These are phyloP conservation scores for Lagorchestes hirsutus DNA, from an alignment of 2,797 vertebrate species.

Conservation along the genomic window DNA sequence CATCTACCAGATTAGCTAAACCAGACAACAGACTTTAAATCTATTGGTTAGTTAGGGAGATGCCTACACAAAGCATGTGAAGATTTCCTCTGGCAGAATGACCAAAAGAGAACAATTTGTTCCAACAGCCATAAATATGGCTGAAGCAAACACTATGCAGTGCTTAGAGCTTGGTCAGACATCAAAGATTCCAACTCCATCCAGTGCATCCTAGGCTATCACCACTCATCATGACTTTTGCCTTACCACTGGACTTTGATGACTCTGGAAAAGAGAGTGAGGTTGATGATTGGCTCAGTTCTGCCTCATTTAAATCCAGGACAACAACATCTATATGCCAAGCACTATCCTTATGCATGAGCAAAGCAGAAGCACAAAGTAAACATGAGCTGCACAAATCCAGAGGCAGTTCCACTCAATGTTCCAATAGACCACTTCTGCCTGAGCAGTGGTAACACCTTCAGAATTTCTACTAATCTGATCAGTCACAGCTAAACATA, in stretches of 20 bases:
- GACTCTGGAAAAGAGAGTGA: neutral
- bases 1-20: neutral
- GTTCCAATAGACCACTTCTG: neutral
- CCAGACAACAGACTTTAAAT: neutral
- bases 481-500: neutral
- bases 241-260: neutral
- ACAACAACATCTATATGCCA: neutral
- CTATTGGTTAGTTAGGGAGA: neutral
- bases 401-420: neutral
- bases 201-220: neutral
- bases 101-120: neutral
- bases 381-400: neutral
- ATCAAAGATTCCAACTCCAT: too few species aligned
- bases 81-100: neutral
- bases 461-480: neutral
- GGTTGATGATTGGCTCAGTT: neutral
- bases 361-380: neutral
- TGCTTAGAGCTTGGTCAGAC: neutral
- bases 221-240: neutral
- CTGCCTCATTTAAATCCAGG: neutral
- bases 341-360: neutral
- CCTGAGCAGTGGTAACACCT: neutral
- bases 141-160: neutral
- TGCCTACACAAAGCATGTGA: neutral
- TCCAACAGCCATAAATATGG: neutral